Base-by-base conservation (phyloP, 1,140 invertebrate species). In the Aleiodes sp. region DNA sequence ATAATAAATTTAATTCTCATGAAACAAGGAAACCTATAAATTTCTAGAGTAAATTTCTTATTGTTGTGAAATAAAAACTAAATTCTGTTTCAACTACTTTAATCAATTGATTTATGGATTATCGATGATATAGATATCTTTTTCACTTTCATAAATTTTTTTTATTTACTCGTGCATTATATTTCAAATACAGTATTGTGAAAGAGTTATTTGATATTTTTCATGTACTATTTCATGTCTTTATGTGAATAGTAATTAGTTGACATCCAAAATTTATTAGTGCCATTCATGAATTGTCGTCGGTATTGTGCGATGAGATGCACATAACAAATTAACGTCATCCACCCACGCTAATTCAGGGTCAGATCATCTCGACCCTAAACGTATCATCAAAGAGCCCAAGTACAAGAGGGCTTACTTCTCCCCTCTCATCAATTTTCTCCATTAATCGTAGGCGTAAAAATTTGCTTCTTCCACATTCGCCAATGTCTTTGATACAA, bases 401-500 rank as follows among this genome's bases (percentile, higher is more conserved):
- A 43, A 43, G 39, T 43, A 16, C n/a, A 43, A 43, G 46, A 52
- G 46, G 21, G 19, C 21, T 10, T 16, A n/a, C 39, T 43, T 16
- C 46, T 12, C 46, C 46, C n/a, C 19, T 52, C 19, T n/a, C n/a
- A n/a, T n/a, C n/a, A n/a, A 21, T 52, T 24, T 24, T 52, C 46
- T 52, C 46, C 46, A 52, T 52, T 2, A 52, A 21, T 24, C 19
- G 46, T 52, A 21, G 46, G 46, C 46, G 46, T 52, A 4, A 52
- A 43, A 52, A 52, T 52, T 52, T 24, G 21, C 46, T 52, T 52
- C 46, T 21, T 52, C 19, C n/a, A 10, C 46, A 52, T 52, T 43
- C 46, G 46, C 2, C 16, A 24, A 52, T 52, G 46, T 2, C 12
- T 52, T 52, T 24, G 26, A 24, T 24, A 52, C 4, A 52, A 21